A percentile compares a stretch with the other conserved stretches of the same genome.
These are phyloP conservation scores for Morpho deidamia DNA, from an alignment of 2,888 invertebrate species.

Conservation along the genomic window DNA sequence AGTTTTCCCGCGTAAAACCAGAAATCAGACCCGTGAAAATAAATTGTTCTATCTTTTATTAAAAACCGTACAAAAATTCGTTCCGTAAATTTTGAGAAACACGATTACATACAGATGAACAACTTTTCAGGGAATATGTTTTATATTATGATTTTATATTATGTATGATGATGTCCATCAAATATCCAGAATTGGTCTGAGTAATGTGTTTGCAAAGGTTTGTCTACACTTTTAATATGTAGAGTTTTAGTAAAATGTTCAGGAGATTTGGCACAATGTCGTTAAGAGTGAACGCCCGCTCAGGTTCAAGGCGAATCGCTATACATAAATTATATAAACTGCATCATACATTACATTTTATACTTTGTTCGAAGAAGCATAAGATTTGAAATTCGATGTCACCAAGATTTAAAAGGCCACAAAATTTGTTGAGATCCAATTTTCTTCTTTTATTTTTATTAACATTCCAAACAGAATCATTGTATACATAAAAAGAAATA, in stretches of 20 bases:
- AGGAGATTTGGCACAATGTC: slow-evolving; percentile 25
- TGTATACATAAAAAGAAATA: too few species aligned
- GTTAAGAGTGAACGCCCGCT: slow-evolving; percentile 38
- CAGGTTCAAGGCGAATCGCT: slow-evolving; percentile 24
- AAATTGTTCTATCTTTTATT: too few species aligned
- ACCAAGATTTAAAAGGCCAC: slow-evolving; percentile 1
- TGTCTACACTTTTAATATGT: background rate
- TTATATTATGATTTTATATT: too few species aligned
- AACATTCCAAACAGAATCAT: background rate
- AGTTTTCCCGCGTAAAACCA: too few species aligned
- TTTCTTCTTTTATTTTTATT: slow-evolving; percentile 11
- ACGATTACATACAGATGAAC: too few species aligned
- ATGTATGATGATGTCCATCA: too few species aligned
- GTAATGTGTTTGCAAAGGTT: too few species aligned
- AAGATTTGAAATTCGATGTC: slow-evolving; percentile 2
- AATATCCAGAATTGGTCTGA: too few species aligned
- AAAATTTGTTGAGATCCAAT: slow-evolving; percentile 3
- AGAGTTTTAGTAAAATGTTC: background rate
- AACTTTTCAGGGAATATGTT: too few species aligned
- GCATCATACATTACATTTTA: slow-evolving; percentile 7
- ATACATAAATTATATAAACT: slow-evolving; percentile 15
- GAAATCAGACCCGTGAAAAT: too few species aligned
- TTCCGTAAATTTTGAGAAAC: too few species aligned
- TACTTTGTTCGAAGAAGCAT: background rate
- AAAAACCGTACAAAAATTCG: too few species aligned